Base-by-base conservation (phyloP, 35 echinoderm and acorn worm species). In the Apostichopus parvimensis region DNA sequence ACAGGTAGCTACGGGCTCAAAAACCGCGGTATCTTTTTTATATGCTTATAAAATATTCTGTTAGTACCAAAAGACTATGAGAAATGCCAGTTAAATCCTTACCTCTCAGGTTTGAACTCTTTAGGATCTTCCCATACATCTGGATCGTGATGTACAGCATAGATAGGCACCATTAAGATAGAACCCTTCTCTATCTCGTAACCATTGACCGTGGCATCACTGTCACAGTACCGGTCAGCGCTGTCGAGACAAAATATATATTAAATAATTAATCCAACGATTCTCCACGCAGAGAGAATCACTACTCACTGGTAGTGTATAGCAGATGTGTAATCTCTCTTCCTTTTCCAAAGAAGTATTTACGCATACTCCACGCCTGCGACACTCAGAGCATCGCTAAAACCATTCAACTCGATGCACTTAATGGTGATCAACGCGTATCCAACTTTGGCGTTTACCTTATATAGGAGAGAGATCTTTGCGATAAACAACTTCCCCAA, bases 71-170 rank as follows among this genome's bases (percentile, higher is more conserved):
- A 77, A 17, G 6, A 7, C 25, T 20, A 6, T 6, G 6, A 17
- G 6, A 77, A 23, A 23, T 78, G 22, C 52, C 28, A 45, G 34
- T 45, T 45, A 45, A 45, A 45, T 45, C 34, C 34, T 45, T 45
- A 91, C 90, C 90, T 91, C 21, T 91, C 90, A n/a, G 90, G 90
- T 11, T 56, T 64, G 54, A 91, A 91, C 13, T 91, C 73, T 80
- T 80, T 54, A 20, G 90, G 90, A 21, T 91, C 60, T 18, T 70
- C 64, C 90, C 90, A 91, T 15, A 59, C 4, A 53, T 78, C 56
- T 22, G 90, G 90, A 60, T 91, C 76, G 25, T 54, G 73, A 11
- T 91, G 90, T 17, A 91, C 56, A 18, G 90, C 15, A 20, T 59
- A 79, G 5, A 80, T 80, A 61, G 90, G 90, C 23, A 91, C 56